Base-by-base conservation (phyloP, 2,888 invertebrate species). In the Polymixis flavicincta region DNA sequence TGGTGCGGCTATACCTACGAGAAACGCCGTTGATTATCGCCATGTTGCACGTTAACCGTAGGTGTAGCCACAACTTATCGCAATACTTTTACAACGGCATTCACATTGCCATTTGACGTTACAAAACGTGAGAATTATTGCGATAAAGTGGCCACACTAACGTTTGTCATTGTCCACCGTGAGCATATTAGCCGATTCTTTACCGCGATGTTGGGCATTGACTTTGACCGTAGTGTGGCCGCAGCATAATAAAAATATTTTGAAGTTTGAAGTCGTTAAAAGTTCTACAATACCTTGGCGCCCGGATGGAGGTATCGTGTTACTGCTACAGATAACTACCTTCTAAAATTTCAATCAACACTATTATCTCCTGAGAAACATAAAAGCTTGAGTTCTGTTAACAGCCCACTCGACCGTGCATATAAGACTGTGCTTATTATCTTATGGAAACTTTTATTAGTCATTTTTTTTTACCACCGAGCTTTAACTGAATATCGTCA, bases 371-470 rank as follows among this genome's bases (percentile, higher is more conserved):
- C 14, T 22, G 25, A 14, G 52, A 37, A 75, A 72, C 57, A 75
- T 75, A 25, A 75, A 76, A 76, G 54, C 37, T 60, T 52, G 45
- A 71, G 48, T 45, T 70, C 52, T 67, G 68, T 71, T 65, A 25
- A 73, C 66, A 70, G 61, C 71, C 63, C 67, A 73, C 65, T 83
- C 67, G 50, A 37, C n/a, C 28, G 42, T 54, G 54, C 5, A 64
- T 80, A 71, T 72, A 80, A 70, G 57, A 70, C 59, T 63, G 28
- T 65, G 32, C 59, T 52, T 83, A 63, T 71, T 66, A 76, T 71
- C 71, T 13, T 68, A 71, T 7, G 60, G 67, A 64, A 76, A 71
- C 60, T 73, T 72, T 79, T 75, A 61, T 68, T 28, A 45, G 68
- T 50, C 55, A 50, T 67, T 6, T 25, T 65, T 67, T 70, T 75